Conservation (phyloP, 2,797 vertebrate species). For the Micrastur ruficollis region DNA sequence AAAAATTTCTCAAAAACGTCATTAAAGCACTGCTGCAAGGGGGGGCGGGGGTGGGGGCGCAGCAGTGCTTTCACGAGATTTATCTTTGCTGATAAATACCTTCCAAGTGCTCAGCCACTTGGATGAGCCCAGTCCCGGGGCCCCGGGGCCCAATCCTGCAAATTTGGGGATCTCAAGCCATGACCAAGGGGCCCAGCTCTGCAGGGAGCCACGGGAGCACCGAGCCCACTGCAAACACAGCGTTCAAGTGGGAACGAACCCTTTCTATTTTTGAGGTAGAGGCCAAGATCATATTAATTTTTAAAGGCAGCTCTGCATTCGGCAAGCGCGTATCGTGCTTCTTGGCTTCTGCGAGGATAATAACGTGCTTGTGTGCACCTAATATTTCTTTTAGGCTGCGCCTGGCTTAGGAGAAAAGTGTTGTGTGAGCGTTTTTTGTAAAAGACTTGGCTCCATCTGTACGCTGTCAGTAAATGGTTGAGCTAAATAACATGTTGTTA, state of each 20-base stretch:
- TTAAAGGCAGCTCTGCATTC: neutral
- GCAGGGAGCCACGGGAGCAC: neutral
- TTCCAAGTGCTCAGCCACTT: neutral
- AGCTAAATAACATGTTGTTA: neutral
- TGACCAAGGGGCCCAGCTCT: neutral
- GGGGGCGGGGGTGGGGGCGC: neutral
- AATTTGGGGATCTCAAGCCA: neutral
- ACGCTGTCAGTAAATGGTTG: neutral
- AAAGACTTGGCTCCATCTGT: neutral
- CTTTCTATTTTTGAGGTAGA: neutral
- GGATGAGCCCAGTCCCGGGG: neutral
- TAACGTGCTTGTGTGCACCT: neutral
- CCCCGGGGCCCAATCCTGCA: neutral
- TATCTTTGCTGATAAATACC: neutral
- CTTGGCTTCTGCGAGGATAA: neutral
- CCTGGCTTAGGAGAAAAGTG: neutral
- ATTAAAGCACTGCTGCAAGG: neutral
- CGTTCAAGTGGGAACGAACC: fast-evolving
- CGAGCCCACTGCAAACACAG: fast-evolving
- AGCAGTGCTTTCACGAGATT: neutral
- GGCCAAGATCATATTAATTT: neutral
- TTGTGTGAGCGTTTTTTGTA: neutral
- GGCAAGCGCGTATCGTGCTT: neutral
- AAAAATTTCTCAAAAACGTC: neutral
- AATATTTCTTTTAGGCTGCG: neutral